phyloP scores from a whole-genome alignment of 2,113 vertebrate genomes.

The Cinclus mexicanus region DNA sequence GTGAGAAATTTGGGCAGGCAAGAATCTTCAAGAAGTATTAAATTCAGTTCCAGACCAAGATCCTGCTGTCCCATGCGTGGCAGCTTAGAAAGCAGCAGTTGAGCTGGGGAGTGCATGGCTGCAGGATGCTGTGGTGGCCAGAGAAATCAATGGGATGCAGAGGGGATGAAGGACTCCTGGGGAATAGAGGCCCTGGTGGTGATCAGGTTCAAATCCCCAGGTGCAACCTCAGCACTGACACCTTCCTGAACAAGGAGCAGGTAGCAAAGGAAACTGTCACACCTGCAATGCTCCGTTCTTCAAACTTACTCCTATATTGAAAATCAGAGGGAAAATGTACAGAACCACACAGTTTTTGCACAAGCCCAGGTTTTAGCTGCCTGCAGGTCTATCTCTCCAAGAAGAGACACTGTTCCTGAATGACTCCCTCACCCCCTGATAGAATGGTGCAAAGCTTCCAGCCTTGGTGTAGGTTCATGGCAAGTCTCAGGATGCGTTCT shows the following conservation, averaged over 20 bases:
- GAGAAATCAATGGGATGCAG: neutral
- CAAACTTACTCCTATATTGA: neutral
- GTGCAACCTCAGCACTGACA: neutral
- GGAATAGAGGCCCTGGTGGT: neutral
- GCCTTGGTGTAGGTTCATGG: neutral
- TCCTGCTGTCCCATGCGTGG: neutral
- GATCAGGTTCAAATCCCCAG: neutral
- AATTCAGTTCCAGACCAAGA: neutral
- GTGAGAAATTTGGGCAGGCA: slow-evolving; percentile 11
- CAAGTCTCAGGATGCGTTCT: neutral
- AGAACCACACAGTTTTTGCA: neutral
- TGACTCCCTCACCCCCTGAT: neutral
- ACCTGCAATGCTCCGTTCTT: neutral
- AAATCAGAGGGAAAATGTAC: neutral
- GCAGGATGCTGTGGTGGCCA: neutral
- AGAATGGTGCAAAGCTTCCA: neutral
- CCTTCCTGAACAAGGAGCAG: neutral
- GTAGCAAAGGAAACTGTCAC: neutral
- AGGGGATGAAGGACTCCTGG: accelerated
- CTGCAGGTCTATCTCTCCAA: neutral
- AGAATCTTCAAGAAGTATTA: neutral
- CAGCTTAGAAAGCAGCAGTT: neutral
- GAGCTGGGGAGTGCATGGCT: neutral
- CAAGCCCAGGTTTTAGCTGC: neutral
- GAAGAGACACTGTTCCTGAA: neutral